These are phyloP conservation scores for Marmota monax DNA, from an alignment of 2,113 vertebrate species.

Conservation along the genomic window DNA sequence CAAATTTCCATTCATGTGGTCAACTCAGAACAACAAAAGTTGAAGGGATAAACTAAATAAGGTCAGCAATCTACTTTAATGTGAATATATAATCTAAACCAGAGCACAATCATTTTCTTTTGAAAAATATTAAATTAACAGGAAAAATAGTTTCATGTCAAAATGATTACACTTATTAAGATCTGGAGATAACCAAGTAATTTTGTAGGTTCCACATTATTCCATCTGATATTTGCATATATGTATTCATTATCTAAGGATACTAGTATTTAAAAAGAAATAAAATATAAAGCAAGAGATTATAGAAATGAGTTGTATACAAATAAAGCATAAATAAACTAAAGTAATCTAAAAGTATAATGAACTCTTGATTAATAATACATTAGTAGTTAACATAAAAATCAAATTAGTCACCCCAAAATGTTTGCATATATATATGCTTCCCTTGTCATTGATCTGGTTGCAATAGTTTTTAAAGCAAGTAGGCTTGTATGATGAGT, in stretches of 20 bases:
- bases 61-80: constrained; percentile 9
- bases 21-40: constrained; percentile 59
- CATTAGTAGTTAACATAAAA: constrained; percentile 87
- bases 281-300: constrained; percentile 82
- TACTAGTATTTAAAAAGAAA: constrained; percentile 82
- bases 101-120: constrained; percentile 48
- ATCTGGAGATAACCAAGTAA: constrained; percentile 13
- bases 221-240: constrained; percentile 43
- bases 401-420: constrained; percentile 87
- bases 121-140: background rate
- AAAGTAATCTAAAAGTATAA: constrained; percentile 87
- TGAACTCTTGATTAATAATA: constrained; percentile 89
- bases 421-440: constrained; percentile 81
- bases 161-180: background rate
- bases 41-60: constrained; percentile 58
- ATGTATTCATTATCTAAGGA: constrained; percentile 60
- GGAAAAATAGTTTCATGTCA: background rate
- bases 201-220: background rate
- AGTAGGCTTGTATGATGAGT: constrained; percentile 82
- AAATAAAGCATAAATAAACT: constrained; percentile 87
- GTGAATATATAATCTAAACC: background rate
- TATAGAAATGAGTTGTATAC: constrained; percentile 85
- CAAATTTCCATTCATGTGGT: constrained; percentile 33
- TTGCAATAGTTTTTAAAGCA: constrained; percentile 84
- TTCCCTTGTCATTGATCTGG: constrained; percentile 81